These are phyloP conservation scores for Danio kyathit DNA, from an alignment of 2,797 vertebrate genomes.

Conservation along the genomic window DNA sequence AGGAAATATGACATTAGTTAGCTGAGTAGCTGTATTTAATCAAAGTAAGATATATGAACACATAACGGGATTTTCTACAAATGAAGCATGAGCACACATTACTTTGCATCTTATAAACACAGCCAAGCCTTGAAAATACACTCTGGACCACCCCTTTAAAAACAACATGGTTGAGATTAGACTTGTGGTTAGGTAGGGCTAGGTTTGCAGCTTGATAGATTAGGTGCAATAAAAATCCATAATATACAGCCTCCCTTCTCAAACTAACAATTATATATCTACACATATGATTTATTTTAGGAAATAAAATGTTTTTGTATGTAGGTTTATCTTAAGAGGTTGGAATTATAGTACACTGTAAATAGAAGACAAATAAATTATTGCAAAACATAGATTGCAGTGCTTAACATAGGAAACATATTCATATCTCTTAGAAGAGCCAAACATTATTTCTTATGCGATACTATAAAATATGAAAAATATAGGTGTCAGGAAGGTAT, in stretches of 20 bases:
- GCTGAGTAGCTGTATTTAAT: too few species aligned
- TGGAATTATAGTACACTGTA: background rate
- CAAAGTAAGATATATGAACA: too few species aligned
- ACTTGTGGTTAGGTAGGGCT: background rate
- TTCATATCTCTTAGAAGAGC: background rate
- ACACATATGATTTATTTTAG: background rate
- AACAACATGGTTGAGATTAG: too few species aligned
- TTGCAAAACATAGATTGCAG: background rate
- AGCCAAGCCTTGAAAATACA: too few species aligned
- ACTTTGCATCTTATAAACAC: too few species aligned
- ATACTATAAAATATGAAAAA: slow-evolving; percentile 15
- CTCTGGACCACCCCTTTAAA: too few species aligned
- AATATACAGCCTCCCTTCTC: background rate
- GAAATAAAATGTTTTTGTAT: background rate
- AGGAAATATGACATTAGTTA: too few species aligned
- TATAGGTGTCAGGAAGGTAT: slow-evolving; percentile 3
- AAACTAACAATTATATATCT: background rate
- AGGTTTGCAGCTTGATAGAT: background rate
- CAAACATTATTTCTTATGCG: background rate
- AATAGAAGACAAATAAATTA: background rate
- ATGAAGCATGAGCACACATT: too few species aligned
- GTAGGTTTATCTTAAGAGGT: background rate
- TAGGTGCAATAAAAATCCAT: background rate
- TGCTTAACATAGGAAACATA: background rate
- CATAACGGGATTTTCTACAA: too few species aligned